Percentiles rank a stretch among this genome's conserved stretches.
Conservation (phyloP, 2,797 vertebrate species). For the Sebastiscus tertius region DNA sequence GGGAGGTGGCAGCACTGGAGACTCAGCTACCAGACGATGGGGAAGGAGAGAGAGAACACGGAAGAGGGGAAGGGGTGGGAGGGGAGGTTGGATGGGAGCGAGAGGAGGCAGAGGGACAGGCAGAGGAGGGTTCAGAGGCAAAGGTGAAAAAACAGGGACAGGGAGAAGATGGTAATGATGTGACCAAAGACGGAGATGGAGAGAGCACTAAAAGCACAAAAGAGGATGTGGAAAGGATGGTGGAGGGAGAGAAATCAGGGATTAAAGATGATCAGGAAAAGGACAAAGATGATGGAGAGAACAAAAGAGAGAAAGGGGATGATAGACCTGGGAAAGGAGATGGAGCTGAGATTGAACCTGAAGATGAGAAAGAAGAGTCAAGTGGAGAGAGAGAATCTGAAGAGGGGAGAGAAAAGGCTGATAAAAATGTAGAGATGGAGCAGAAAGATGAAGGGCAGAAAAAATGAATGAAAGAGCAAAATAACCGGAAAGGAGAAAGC, state of each 20-base stretch:
- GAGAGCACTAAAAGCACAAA: conserved; percentile 66
- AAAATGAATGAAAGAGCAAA: neutral
- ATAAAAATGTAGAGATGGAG: neutral
- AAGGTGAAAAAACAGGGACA: conserved; percentile 17
- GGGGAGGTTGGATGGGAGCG: conserved; percentile 53
- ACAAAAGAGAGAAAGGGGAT: conserved; percentile 30
- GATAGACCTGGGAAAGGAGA: conserved; percentile 61
- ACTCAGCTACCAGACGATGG: conserved; percentile 25
- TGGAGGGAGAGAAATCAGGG: conserved; percentile 21
- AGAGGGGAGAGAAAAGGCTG: neutral
- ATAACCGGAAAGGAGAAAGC: neutral
- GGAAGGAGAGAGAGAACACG: conserved; percentile 5
- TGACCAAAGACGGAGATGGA: conserved; percentile 62
- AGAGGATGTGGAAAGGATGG: conserved; percentile 44
- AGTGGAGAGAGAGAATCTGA: conserved; percentile 19
- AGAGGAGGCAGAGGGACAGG: conserved; percentile 68
- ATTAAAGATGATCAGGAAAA: conserved; percentile 13
- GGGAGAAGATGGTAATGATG: conserved; percentile 28
- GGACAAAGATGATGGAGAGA: conserved; percentile 11
- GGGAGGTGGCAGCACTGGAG: conserved; percentile 59
- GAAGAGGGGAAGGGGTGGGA: conserved; percentile 60
- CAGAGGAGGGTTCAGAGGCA: conserved; percentile 28
- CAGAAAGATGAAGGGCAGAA: neutral
- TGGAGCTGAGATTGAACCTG: conserved; percentile 54
- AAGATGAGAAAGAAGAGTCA: conserved; percentile 16